phyloP scores from a whole-genome alignment of 1,140 invertebrate species.

The Orchesella cincta region DNA sequence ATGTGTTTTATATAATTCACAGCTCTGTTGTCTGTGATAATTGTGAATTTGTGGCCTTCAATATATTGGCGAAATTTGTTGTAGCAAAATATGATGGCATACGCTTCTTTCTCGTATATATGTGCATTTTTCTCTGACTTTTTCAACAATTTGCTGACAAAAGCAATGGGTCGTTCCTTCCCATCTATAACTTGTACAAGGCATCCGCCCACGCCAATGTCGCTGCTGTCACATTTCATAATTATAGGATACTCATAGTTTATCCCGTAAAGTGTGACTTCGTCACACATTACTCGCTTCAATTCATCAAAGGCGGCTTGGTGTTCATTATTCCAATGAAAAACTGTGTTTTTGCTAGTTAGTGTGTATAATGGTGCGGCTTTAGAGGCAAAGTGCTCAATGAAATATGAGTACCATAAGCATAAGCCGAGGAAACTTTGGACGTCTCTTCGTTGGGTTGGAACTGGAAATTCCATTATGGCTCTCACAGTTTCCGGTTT shows the following conservation, averaged over 20 bases:
- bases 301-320: slow-evolving; percentile 48
- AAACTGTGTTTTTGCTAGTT: slow-evolving; percentile 44
- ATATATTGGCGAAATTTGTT: slow-evolving; percentile 60
- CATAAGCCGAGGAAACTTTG: slow-evolving; percentile 58
- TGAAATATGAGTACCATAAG: slow-evolving; percentile 58
- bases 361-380: slow-evolving; percentile 53
- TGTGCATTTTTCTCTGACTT: slow-evolving; percentile 57
- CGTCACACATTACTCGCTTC: slow-evolving; percentile 37
- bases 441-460: slow-evolving; percentile 54
- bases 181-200: slow-evolving; percentile 50
- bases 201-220: slow-evolving; percentile 52
- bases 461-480: slow-evolving; percentile 53
- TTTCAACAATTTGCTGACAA: slow-evolving; percentile 56
- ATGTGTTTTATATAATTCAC: slow-evolving; percentile 57
- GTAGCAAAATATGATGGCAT: slow-evolving; percentile 59
- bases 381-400: slow-evolving; percentile 54
- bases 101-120: slow-evolving; percentile 59
- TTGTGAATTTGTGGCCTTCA: slow-evolving; percentile 58
- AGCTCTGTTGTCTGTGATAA: slow-evolving; percentile 60
- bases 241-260: slow-evolving; percentile 51
- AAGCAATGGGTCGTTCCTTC: slow-evolving; percentile 54
- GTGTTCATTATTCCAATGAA: slow-evolving; percentile 36
- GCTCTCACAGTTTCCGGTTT: slow-evolving; percentile 55
- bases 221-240: slow-evolving; percentile 52
- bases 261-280: slow-evolving; percentile 46